phyloP scores from a whole-genome alignment of 2,797 vertebrate genomes.

The Nasua narica region DNA sequence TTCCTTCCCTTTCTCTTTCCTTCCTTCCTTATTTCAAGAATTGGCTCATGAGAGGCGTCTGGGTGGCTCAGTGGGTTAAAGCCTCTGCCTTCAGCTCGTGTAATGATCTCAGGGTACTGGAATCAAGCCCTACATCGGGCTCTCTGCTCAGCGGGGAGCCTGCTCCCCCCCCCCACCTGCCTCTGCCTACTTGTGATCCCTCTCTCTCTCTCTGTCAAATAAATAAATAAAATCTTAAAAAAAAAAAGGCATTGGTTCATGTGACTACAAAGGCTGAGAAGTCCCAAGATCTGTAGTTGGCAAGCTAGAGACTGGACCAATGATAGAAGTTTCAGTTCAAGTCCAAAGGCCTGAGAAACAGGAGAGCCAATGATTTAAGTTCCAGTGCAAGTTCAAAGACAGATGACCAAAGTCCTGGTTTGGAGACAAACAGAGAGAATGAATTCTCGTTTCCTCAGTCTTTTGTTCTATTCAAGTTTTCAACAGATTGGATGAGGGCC shows the following conservation, averaged over 20 bases:
- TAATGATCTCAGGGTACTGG: no score
- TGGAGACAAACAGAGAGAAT: not conserved
- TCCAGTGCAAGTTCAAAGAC: not conserved
- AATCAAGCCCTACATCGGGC: no score
- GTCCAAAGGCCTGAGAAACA: not conserved
- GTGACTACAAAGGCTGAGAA: not conserved
- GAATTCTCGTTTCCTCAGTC: not conserved
- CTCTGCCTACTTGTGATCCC: no score
- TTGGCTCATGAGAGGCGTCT: no score
- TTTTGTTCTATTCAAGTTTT: not conserved
- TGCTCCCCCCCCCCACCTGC: no score
- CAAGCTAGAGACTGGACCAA: not conserved
- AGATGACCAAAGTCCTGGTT: not conserved
- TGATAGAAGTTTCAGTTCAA: not conserved
- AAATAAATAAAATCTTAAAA: no score
- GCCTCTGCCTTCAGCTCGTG: no score
- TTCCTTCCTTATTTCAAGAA: not conserved
- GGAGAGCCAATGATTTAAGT: no score
- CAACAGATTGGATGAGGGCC: not conserved
- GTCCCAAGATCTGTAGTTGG: not conserved
- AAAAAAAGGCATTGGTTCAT: not conserved
- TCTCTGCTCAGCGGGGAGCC: no score
- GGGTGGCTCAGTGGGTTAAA: no score
- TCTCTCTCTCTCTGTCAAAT: no score
- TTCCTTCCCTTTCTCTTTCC: not conserved